Conservation (phyloP, 2,113 vertebrate species). For the Indicator indicator region DNA sequence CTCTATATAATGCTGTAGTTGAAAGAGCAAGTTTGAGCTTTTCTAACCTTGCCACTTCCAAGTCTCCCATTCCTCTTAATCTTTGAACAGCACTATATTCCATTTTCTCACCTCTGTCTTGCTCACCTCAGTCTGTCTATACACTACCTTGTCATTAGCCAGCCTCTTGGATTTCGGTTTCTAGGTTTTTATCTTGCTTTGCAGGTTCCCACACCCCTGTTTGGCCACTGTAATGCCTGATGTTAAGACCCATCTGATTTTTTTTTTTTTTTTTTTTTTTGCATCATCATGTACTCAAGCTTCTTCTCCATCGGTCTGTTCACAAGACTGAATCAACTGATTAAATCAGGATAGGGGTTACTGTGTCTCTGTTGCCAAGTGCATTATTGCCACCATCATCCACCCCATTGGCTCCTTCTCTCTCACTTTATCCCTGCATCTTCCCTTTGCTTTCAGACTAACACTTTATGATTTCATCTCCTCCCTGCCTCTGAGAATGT, state of each 20-base stretch:
- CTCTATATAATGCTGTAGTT: neutral
- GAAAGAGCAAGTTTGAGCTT: neutral
- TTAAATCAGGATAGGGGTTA: neutral
- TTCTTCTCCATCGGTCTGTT: neutral
- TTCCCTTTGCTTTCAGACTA: constrained; percentile 32
- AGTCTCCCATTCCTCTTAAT: neutral
- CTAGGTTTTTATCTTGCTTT: neutral
- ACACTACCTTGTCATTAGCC: neutral
- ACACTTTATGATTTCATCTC: constrained; percentile 19
- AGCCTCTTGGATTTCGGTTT: constrained; percentile 10
- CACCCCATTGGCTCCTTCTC: neutral
- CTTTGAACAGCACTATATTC: neutral
- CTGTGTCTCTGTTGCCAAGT: neutral
- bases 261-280: neutral
- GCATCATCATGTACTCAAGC: neutral
- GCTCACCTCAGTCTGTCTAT: neutral
- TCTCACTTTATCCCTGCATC: constrained; percentile 44
- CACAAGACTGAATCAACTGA: neutral
- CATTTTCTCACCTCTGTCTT: neutral
- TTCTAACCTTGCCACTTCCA: neutral
- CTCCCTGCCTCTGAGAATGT: neutral
- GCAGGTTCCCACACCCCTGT: neutral
- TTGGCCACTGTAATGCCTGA: neutral
- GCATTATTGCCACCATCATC: neutral
- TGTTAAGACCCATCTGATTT: neutral